phyloP scores from a whole-genome alignment of 30 jellyfish, hydroid and myxozoan species.

The Aurelia coerulea region DNA sequence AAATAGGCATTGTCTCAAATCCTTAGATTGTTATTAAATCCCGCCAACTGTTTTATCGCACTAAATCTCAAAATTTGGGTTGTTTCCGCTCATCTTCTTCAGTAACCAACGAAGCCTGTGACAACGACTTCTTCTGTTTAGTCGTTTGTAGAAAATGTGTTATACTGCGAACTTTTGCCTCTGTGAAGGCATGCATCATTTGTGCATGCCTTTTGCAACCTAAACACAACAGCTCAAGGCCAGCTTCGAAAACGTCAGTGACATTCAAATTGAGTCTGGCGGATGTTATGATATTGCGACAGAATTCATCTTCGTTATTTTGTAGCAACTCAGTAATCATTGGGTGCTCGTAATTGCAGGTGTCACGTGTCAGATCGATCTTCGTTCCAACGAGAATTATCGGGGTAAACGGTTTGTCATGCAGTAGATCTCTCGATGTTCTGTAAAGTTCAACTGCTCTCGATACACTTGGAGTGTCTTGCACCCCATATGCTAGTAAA shows the following conservation, averaged over 20 bases:
- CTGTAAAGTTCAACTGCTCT: neutral
- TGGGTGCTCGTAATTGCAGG: conserved; percentile 10
- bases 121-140: no score
- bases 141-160: no score
- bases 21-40: no score
- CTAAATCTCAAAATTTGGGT: no score
- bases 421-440: conserved; percentile 9
- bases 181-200: no score
- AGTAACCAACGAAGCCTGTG: no score
- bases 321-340: conserved; percentile 15
- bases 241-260: conserved; percentile 35
- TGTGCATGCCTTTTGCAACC: no score
- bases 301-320: neutral
- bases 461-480: conserved; percentile 6
- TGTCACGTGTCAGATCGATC: conserved; percentile 34
- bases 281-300: conserved; percentile 51
- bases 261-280: conserved; percentile 52
- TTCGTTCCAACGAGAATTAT: conserved; percentile 45
- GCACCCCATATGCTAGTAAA: conserved; percentile 45
- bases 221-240: conserved; percentile 12
- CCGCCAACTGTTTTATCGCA: no score
- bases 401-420: conserved; percentile 19
- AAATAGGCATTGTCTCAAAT: no score
- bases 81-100: no score
- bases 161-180: no score